Conservation (phyloP, 2,888 invertebrate species). For the Caenorhabditis sp. region DNA sequence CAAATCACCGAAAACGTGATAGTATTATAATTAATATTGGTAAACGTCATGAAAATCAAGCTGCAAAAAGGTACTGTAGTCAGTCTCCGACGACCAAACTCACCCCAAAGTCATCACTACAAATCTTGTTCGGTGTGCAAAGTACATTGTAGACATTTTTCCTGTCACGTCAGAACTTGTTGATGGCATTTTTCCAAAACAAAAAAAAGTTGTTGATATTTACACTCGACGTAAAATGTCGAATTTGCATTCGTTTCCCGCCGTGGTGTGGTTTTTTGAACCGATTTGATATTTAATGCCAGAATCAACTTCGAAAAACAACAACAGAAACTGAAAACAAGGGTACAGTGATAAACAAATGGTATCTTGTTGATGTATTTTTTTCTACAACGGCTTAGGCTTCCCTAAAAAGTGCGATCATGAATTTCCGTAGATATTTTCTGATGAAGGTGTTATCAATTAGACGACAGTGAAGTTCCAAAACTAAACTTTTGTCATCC, state of each 20-base stretch:
- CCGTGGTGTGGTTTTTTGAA: not conserved
- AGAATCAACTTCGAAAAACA: no score
- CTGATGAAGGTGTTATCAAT: no score
- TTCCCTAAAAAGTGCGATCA: no score
- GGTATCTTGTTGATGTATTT: no score
- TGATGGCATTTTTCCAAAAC: not conserved
- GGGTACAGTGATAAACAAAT: no score
- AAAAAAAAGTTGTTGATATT: not conserved
- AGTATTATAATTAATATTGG: slow-evolving; percentile 10
- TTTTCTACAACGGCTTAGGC: no score
- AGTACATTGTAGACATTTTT: not conserved
- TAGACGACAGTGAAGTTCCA: no score
- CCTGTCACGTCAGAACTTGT: not conserved
- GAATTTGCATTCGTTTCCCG: not conserved
- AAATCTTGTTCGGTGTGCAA: slow-evolving; percentile 21
- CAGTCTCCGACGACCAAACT: not conserved
- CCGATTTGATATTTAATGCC: not conserved
- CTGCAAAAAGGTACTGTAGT: not conserved
- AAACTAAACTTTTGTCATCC: no score
- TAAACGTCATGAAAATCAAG: not conserved
- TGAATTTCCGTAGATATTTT: no score
- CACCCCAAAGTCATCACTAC: slow-evolving; percentile 25
- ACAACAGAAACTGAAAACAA: no score
- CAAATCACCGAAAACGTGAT: slow-evolving; percentile 43
- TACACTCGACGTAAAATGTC: not conserved